Percentiles rank a stretch among this genome's conserved stretches.
These are phyloP conservation scores for Drosophila crucigera DNA, from an alignment of 2,888 invertebrate genomes.

Conservation along the genomic window DNA sequence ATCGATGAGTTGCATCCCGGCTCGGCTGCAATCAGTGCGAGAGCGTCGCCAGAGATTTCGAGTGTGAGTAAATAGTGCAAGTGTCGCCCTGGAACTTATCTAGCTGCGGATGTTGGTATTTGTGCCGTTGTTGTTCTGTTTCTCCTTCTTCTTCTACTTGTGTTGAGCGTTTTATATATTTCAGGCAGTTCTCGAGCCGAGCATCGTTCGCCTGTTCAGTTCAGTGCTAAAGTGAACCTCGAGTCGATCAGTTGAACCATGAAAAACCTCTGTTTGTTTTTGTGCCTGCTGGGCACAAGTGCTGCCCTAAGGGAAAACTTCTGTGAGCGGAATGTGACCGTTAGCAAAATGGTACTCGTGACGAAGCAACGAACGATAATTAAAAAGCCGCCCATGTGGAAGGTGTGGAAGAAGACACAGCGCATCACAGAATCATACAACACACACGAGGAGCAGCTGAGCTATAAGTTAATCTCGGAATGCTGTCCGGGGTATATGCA, in stretches of 20 bases:
- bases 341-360: slow-evolving; percentile 47
- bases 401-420: slow-evolving; percentile 56
- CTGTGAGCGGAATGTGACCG: slow-evolving; percentile 65
- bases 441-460: slow-evolving; percentile 56
- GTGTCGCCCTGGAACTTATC: slow-evolving; percentile 52
- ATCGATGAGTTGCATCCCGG: slow-evolving; percentile 43
- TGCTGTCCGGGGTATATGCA: slow-evolving; percentile 75
- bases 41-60: slow-evolving; percentile 2
- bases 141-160: neutral
- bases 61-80: slow-evolving; percentile 36
- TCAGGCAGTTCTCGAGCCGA: slow-evolving; percentile 49
- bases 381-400: slow-evolving; percentile 57
- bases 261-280: slow-evolving; percentile 4
- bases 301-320: slow-evolving; percentile 52
- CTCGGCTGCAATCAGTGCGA: slow-evolving; percentile 26
- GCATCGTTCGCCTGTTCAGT: slow-evolving; percentile 11
- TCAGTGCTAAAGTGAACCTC: slow-evolving; percentile 53
- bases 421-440: slow-evolving; percentile 57
- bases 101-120: slow-evolving; percentile 64
- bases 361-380: slow-evolving; percentile 61
- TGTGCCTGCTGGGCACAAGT: slow-evolving; percentile 41
- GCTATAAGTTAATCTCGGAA: slow-evolving; percentile 46
- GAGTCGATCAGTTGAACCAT: slow-evolving; percentile 42
- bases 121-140: neutral
- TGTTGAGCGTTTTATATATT: slow-evolving; percentile 1